Evolutionary conservation across 2,888 invertebrate genomes (phyloP).

Genomic region (Drosophila kuntzei): DNA sequence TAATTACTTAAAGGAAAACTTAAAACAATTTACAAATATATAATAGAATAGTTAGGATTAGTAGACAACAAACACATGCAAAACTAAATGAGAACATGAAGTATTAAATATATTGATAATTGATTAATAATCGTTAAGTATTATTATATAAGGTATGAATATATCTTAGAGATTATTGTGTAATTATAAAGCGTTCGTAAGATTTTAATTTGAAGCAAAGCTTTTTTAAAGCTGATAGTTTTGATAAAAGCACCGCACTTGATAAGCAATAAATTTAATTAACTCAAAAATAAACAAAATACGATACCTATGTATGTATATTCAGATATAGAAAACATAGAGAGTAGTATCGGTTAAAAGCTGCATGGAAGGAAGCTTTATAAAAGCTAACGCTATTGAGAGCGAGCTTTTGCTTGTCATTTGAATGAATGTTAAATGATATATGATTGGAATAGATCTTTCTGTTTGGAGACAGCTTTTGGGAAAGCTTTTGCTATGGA

Average conservation of each 20-base stretch:
- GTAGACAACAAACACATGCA: slow-evolving; percentile 38
- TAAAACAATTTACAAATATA: background rate
- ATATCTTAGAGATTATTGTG: slow-evolving; percentile 31
- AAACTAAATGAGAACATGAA: slow-evolving; percentile 6
- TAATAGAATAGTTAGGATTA: slow-evolving; percentile 12
- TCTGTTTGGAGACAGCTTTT: slow-evolving; percentile 7
- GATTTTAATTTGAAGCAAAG: slow-evolving; percentile 72
- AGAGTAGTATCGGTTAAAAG: slow-evolving; percentile 27
- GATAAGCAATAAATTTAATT: slow-evolving; percentile 37
- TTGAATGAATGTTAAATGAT: background rate
- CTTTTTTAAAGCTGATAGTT: slow-evolving; percentile 41
- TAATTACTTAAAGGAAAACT: slow-evolving; percentile 20
- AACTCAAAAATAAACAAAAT: slow-evolving; percentile 22
- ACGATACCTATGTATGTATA: slow-evolving; percentile 43
- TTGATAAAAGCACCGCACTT: slow-evolving; percentile 28
- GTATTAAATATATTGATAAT: slow-evolving; percentile 6
- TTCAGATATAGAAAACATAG: slow-evolving; percentile 18
- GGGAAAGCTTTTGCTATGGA: background rate
- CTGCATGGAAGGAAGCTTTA: slow-evolving; percentile 23
- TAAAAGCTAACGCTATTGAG: background rate
- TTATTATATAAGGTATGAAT: slow-evolving; percentile 14
- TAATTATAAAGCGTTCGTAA: slow-evolving; percentile 65
- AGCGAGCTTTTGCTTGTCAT: slow-evolving; percentile 13
- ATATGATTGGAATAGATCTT: background rate
- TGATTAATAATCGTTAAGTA: slow-evolving; percentile 6